phyloP scores from a whole-genome alignment of 2,797 vertebrate genomes.

The Sparus aurata region DNA sequence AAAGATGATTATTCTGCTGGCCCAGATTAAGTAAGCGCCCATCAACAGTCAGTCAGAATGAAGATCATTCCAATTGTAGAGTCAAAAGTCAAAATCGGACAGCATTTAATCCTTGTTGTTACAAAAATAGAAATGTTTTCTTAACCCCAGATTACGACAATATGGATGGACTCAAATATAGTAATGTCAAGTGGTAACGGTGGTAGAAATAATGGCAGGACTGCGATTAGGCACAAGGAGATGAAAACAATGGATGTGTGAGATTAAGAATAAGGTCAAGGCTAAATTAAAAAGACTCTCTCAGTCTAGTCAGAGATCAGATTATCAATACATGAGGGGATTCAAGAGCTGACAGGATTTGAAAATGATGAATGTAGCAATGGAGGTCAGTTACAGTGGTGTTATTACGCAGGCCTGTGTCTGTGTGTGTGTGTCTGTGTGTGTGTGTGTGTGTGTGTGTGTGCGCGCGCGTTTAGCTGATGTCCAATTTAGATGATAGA shows the following conservation, averaged over 20 bases:
- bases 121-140: background rate
- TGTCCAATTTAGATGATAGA: constrained; percentile 59
- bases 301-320: constrained; percentile 36
- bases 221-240: background rate
- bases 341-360: constrained; percentile 13
- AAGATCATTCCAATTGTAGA: background rate
- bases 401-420: background rate
- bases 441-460: constrained; percentile 2
- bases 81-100: background rate
- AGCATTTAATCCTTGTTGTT: background rate
- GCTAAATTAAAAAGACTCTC: constrained; percentile 34
- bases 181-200: background rate
- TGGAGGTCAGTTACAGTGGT: background rate
- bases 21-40: background rate
- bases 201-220: background rate
- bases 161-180: background rate
- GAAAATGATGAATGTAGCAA: background rate
- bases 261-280: constrained; percentile 44
- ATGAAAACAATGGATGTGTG: constrained; percentile 17
- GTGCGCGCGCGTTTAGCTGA: constrained; percentile 1
- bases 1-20: background rate
- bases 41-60: background rate
- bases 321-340: constrained; percentile 45
- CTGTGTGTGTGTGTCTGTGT: background rate
- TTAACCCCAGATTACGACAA: background rate